phyloP scores from a whole-genome alignment of 2,888 invertebrate species.

The Aproaerema taeniolella region DNA sequence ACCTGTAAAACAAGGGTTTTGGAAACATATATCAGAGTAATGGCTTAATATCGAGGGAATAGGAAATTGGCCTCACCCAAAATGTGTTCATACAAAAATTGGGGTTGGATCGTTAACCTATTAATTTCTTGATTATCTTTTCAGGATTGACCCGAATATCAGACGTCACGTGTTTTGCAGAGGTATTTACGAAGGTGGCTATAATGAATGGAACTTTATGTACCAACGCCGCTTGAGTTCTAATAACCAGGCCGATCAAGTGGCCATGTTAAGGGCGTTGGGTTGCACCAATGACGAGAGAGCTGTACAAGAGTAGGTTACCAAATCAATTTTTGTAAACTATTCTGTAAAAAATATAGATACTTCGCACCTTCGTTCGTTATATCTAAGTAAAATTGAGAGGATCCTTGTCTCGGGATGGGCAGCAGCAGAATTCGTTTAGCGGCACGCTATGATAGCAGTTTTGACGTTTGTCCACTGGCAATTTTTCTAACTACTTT shows the following conservation, averaged over 20 bases:
- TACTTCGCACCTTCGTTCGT: too few species aligned
- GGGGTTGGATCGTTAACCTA: too few species aligned
- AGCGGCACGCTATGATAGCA: too few species aligned
- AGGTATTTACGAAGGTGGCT: slow-evolving; percentile 76
- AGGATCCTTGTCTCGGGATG: too few species aligned
- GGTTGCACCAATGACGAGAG: slow-evolving; percentile 61
- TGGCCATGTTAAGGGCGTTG: slow-evolving; percentile 61
- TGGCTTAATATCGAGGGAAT: slow-evolving; percentile 25
- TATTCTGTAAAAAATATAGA: background rate
- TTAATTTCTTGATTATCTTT: slow-evolving; percentile 15
- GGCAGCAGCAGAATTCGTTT: too few species aligned
- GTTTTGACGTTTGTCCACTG: too few species aligned
- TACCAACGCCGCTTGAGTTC: slow-evolving; percentile 35
- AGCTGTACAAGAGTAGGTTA: slow-evolving; percentile 49
- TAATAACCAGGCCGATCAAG: slow-evolving; percentile 63
- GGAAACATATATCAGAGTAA: slow-evolving; percentile 44
- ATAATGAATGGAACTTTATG: slow-evolving; percentile 80
- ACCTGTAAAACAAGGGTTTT: too few species aligned
- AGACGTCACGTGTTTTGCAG: slow-evolving; percentile 80
- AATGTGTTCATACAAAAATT: too few species aligned
- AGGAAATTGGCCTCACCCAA: slow-evolving; percentile 41
- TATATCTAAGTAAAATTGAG: too few species aligned
- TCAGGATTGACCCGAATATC: slow-evolving; percentile 78
- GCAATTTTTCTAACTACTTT: too few species aligned
- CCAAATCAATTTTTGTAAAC: background rate